Evolutionary conservation across 1,140 invertebrate genomes (phyloP), one percentile per base, ranked within the genome.

Genomic region (Portunus trituberculatus): DNA sequence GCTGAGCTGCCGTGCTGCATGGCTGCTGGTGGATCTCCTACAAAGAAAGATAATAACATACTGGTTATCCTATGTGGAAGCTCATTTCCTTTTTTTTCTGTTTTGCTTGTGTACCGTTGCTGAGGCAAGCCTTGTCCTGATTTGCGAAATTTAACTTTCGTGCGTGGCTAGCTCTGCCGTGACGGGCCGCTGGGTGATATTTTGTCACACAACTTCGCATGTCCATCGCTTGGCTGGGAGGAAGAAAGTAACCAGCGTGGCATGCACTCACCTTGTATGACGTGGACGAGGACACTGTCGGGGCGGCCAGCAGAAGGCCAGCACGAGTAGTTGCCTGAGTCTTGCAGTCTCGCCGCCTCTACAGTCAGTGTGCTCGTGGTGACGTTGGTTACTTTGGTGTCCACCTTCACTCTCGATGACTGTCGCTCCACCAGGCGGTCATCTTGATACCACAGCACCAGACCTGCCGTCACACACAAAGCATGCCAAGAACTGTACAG

Each of bases 241-340:
- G 16, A 82, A 83, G 2, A 39, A 31, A 10, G 31, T 83, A 20
- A n/a, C 16, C 45, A 29, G 0, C 48, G 48, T 52, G 25, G 12
- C 29, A 16, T 82, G 31, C 20, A n/a, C n/a, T 16, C 59, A 94
- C 93, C 93, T 94, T 94, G 32, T 90, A 94, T 94, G n/a, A 94
- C 93, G 46, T 94, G 93, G 4, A 94, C 89, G 25, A 84, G 46
- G 29, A 91, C 93, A 25, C 88, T 94, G 89, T 94, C 88, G 32
- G 93, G 93, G 6, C 88, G 29, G 4, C 93, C 93, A 6, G 93
- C 88, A 6, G 93, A 94, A n/a, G 93, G 93, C 93, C 93, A 94
- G 48, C 93, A 94, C 32, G 93, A 94, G 88, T 94, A 94, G 93
- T 94, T 94, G 59, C 93, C 93, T 4, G 93, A 94, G 76, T 94